These are phyloP conservation scores for Hirudinaria manillensis DNA, from an alignment of 2,888 invertebrate genomes.

Conservation along the genomic window DNA sequence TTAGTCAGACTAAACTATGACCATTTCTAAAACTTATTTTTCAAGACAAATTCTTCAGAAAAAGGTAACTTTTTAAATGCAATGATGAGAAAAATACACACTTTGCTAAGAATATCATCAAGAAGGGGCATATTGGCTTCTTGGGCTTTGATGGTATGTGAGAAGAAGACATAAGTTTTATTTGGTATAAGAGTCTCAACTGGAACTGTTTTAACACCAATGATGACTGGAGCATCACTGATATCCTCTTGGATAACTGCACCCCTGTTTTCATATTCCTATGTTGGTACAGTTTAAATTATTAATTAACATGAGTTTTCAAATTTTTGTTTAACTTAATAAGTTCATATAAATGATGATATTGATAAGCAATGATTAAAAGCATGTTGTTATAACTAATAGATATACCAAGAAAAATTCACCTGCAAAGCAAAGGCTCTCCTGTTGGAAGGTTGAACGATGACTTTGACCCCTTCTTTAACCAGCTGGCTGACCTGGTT, in stretches of 20 bases:
- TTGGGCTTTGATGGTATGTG: constrained; percentile 98
- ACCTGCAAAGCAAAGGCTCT: constrained; percentile 94
- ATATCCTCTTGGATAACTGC: constrained; percentile 92
- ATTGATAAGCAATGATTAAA: too few relatives aligned
- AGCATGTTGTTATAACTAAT: too few relatives aligned
- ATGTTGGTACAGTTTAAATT: not conserved
- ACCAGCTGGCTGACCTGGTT: constrained; percentile 81
- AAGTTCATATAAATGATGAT: too few relatives aligned
- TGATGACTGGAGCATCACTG: constrained; percentile 87
- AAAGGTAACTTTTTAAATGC: not conserved
- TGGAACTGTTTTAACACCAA: constrained; percentile 93
- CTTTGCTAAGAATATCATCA: constrained; percentile 83
- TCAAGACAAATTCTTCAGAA: not conserved
- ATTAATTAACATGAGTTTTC: not conserved
- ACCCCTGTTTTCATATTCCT: constrained; percentile 76
- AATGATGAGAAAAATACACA: constrained; percentile 36
- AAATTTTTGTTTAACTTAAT: too few relatives aligned
- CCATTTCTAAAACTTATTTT: not conserved
- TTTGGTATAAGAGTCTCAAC: constrained; percentile 74
- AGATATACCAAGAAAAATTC: not conserved
- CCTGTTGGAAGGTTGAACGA: constrained; percentile 95
- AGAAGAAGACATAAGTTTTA: constrained; percentile 97
- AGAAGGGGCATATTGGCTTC: constrained; percentile 93
- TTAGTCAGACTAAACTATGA: not conserved
- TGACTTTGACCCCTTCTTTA: constrained; percentile 77